These are phyloP conservation scores for Pelecanus crispus DNA, from an alignment of 2,113 vertebrate species.

Conservation along the genomic window DNA sequence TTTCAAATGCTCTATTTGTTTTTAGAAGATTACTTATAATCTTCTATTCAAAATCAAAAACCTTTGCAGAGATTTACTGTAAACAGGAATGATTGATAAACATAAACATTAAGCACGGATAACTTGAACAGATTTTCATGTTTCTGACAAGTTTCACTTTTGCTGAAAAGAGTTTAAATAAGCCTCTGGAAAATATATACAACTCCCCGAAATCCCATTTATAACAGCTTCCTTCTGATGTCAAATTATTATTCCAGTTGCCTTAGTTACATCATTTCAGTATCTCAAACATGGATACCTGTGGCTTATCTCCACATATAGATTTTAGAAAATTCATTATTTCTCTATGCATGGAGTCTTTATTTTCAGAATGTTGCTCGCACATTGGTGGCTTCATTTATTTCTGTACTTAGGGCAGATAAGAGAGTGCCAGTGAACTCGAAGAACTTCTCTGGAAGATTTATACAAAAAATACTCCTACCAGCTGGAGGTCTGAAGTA, in stretches of 20 bases:
- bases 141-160: neutral
- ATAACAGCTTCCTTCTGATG: conserved; percentile 8
- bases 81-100: neutral
- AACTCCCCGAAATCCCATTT: conserved; percentile 1
- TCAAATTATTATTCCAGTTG: conserved; percentile 45
- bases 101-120: neutral
- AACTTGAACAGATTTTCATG: neutral
- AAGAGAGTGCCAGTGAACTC: neutral
- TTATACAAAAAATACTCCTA: neutral
- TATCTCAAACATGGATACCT: conserved; percentile 15
- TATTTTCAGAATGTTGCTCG: neutral
- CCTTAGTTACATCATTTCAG: conserved; percentile 36
- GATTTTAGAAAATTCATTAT: conserved; percentile 15
- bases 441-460: neutral
- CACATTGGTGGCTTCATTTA: neutral
- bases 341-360: neutral
- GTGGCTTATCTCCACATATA: conserved; percentile 30
- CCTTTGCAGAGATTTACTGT: neutral
- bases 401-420: neutral
- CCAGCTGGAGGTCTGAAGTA: neutral
- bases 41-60: neutral
- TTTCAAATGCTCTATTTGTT: neutral
- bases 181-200: conserved; percentile 26
- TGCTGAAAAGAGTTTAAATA: neutral
- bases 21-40: neutral